Evolutionary conservation across 2,113 vertebrate species (phyloP), one percentile per base, ranked within the genome.

Genomic region (Bostrychus sinensis): DNA sequence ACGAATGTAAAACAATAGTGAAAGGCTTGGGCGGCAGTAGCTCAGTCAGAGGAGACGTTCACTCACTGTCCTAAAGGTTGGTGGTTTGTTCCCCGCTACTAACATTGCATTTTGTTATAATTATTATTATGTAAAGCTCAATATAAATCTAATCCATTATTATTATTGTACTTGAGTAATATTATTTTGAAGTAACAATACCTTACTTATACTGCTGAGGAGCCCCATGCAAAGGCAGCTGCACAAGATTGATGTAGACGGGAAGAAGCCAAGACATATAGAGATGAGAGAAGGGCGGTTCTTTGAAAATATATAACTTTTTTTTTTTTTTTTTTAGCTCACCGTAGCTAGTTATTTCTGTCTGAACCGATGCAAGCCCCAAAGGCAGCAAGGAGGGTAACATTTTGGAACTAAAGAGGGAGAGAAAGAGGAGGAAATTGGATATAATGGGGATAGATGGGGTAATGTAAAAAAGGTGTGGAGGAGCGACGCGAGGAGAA

Each of bases 401-500:
- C 54, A 37, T 66, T 79, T 50, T 43, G 22, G 64, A 66, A 54
- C 61, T 34, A 69, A 62, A 62, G 32, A 36, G 39, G 36, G 19
- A 69, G 56, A 5, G 32, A 36, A 59, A 30, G 50, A 63, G 68
- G 50, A 50, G 43, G 53, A 81, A 78, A 74, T 28, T 48, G 16
- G 61, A 48, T 62, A 57, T 82, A 86, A 82, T 73, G 62, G 78
- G 80, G 70, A 78, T 78, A 26, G 77, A 81, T 80, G 71, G 67
- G 70, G 43, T 58, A 80, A 77, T 72, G 69, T 73, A 70, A 73
- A 81, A 48, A 43, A 42, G 59, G 58, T 56, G 63, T 48, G 23
- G 42, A 53, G 61, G 68, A 38, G 23, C 37, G 61, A 71, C 56
- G 54, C 39, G 56, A 75, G 64, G 62, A 75, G 59, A 75, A 61